Percentiles rank a stretch among this genome's conserved stretches.
phyloP scores from a whole-genome alignment of 2,888 invertebrate genomes.

The Beris chalybata region DNA sequence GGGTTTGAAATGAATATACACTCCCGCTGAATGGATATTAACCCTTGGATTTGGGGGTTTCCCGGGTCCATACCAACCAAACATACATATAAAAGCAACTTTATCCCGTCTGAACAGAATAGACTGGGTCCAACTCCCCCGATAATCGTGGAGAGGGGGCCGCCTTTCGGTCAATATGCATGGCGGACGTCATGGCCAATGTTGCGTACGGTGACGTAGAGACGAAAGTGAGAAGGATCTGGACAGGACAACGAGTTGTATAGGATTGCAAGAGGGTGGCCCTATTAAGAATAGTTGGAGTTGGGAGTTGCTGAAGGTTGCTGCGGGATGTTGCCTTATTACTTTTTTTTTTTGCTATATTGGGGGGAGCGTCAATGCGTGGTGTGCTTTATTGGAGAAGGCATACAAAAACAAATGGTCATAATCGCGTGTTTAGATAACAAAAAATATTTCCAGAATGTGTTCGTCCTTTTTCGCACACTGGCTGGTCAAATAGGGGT shows the following conservation, averaged over 20 bases:
- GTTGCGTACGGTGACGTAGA: constrained; percentile 1
- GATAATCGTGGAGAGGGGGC: not conserved
- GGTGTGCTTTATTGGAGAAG: constrained; percentile 17
- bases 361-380: not conserved
- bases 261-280: no score
- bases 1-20: constrained; percentile 23
- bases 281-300: no score
- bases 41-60: constrained; percentile 22
- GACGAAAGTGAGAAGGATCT: constrained; percentile 2
- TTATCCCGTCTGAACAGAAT: not conserved
- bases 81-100: not conserved
- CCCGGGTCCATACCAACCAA: not conserved
- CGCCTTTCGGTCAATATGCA: not conserved
- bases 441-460: constrained; percentile 31
- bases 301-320: no score
- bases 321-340: not conserved
- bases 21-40: constrained; percentile 8
- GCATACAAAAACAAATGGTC: constrained; percentile 33
- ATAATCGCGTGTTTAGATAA: constrained; percentile 39
- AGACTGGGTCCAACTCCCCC: no score
- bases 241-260: not conserved
- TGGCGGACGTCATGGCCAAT: not conserved
- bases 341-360: not conserved
- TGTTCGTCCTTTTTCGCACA: constrained; percentile 9
- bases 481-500: not conserved